Conservation (phyloP, 92 coral and sea anemone genomes). For the Zoanthus solanderi region DNA sequence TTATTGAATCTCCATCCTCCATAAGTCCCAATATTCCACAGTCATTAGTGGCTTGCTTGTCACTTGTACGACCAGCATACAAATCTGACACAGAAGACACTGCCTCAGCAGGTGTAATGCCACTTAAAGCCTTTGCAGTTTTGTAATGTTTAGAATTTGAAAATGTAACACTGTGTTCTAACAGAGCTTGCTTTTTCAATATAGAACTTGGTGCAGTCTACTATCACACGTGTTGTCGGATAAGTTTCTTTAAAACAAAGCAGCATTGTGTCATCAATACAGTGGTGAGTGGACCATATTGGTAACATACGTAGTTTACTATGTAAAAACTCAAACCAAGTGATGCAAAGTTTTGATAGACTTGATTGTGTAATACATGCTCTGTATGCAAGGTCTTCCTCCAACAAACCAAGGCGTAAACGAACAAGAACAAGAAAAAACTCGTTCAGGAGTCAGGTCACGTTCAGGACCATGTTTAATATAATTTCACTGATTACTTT, state of each 20-base stretch:
- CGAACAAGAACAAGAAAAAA: conserved; percentile 63
- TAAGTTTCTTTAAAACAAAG: conserved; percentile 56
- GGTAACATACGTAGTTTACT: conserved; percentile 46
- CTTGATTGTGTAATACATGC: conserved; percentile 53
- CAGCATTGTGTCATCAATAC: conserved; percentile 37
- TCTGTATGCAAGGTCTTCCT: conserved; percentile 60
- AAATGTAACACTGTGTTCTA: conserved; percentile 68
- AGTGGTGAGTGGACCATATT: conserved; percentile 65
- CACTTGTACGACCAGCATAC: no score
- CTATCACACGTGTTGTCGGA: conserved; percentile 52
- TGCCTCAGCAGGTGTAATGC: no score
- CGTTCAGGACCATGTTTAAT: no score
- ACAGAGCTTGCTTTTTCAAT: conserved; percentile 70
- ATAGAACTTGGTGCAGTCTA: conserved; percentile 71
- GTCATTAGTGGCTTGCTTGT: no score
- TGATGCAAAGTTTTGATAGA: conserved; percentile 58
- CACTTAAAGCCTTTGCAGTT: conserved; percentile 4
- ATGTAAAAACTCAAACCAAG: conserved; percentile 75
- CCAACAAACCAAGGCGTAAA: conserved; percentile 68
- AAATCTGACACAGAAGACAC: no score
- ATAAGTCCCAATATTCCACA: no score
- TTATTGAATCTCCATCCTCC: no score
- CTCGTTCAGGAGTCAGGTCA: no score
- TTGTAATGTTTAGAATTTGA: conserved; percentile 47
- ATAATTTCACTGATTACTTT: neutral